Conservation (phyloP, 2,113 vertebrate species). For the Myiozetetes cayanensis region DNA sequence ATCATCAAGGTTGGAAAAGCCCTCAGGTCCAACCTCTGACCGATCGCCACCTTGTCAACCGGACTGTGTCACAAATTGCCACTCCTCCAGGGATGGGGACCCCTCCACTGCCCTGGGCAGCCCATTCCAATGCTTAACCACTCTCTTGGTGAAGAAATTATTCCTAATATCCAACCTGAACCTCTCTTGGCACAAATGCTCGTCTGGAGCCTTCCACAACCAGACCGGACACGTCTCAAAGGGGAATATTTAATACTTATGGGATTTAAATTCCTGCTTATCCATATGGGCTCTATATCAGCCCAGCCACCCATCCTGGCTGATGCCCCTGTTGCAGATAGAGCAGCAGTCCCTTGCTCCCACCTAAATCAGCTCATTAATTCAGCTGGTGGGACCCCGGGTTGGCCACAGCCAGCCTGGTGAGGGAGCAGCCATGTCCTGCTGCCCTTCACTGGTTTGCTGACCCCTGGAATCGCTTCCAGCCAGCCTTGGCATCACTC, state of each 20-base stretch:
- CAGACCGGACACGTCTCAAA: accelerated
- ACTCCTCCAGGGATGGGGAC: accelerated
- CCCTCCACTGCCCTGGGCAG: background rate
- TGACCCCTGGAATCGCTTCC: background rate
- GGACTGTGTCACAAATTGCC: accelerated
- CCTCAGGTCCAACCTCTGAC: accelerated
- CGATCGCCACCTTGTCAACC: accelerated
- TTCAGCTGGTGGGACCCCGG: accelerated
- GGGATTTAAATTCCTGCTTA: background rate
- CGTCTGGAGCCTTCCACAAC: background rate
- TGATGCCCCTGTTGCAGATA: accelerated
- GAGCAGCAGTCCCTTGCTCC: accelerated
- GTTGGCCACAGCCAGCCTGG: background rate
- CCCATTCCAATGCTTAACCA: background rate
- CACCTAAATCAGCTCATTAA: background rate
- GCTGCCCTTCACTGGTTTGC: background rate
- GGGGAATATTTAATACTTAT: background rate
- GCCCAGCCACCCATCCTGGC: accelerated
- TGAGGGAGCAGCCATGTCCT: accelerated
- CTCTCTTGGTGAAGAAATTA: background rate
- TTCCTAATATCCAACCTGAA: background rate
- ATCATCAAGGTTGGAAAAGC: accelerated
- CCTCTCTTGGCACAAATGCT: background rate
- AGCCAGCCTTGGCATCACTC: accelerated
- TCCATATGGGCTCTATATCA: accelerated